Evolutionary conservation across 2,113 vertebrate genomes (phyloP).

Genomic region (Himantopus leucocephalus): DNA sequence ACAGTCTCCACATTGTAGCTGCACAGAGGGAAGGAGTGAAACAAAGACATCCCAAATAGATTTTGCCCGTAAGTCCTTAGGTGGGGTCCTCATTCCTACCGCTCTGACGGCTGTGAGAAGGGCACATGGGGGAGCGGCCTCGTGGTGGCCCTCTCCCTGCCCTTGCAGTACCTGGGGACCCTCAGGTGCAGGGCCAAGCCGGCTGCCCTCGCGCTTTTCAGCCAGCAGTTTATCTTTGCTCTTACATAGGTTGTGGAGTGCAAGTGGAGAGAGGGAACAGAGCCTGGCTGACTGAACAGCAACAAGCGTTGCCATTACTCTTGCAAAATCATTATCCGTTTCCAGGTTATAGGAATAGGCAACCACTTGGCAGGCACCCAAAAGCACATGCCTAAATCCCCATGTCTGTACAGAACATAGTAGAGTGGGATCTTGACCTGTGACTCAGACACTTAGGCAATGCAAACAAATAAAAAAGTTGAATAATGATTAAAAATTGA

Average conservation of each 20-base stretch:
- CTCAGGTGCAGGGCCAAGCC: not conserved
- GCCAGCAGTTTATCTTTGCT: not conserved
- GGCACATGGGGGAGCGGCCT: rapidly evolving
- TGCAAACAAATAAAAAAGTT: not conserved
- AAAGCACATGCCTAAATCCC: not conserved
- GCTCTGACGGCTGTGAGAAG: rapidly evolving
- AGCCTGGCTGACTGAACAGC: not conserved
- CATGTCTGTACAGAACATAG: not conserved
- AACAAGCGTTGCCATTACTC: not conserved
- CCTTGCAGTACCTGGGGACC: rapidly evolving
- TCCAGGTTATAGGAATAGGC: not conserved
- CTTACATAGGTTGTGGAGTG: not conserved
- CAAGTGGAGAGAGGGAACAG: not conserved
- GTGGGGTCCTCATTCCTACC: not conserved
- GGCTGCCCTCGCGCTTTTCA: rapidly evolving
- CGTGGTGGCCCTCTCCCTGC: rapidly evolving
- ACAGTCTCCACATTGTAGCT: not conserved
- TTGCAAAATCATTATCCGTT: not conserved
- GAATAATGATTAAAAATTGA: not conserved
- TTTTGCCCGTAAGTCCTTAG: not conserved
- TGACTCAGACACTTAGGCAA: not conserved
- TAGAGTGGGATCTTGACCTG: not conserved
- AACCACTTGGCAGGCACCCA: not conserved
- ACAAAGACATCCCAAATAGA: rapidly evolving
- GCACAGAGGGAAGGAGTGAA: not conserved